phyloP scores from a whole-genome alignment of 1,140 invertebrate species.

The Gerris buenoi region DNA sequence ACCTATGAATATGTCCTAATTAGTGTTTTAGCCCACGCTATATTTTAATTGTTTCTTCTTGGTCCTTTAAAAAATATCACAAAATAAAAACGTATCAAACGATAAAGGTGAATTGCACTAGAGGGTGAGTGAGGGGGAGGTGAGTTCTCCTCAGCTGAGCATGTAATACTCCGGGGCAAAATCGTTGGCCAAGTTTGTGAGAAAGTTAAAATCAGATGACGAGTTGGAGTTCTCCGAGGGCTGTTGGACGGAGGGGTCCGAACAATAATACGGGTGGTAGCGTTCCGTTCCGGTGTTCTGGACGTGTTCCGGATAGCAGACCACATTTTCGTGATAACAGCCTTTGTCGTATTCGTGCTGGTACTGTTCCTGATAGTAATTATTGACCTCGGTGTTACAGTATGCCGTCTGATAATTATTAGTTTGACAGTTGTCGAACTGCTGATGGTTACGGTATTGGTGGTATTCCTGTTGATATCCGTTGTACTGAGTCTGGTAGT shows the following conservation, averaged over 20 bases:
- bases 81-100: not conserved
- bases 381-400: slow-evolving; percentile 8
- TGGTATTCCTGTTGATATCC: slow-evolving; percentile 18
- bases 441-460: slow-evolving; percentile 18
- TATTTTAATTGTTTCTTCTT: not conserved
- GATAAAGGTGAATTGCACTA: not conserved
- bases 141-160: slow-evolving; percentile 39
- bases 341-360: slow-evolving; percentile 13
- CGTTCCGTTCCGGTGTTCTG: slow-evolving; percentile 22
- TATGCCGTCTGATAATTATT: slow-evolving; percentile 2
- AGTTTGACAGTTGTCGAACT: not conserved
- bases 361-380: slow-evolving; percentile 13
- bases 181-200: slow-evolving; percentile 77
- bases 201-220: slow-evolving; percentile 80
- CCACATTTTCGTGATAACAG: slow-evolving; percentile 19
- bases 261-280: slow-evolving; percentile 48
- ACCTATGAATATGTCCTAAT: too few relatives aligned
- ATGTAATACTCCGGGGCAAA: slow-evolving; percentile 84
- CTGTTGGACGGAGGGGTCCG: slow-evolving; percentile 29
- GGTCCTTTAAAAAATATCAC: not conserved
- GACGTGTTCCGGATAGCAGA: not conserved
- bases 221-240: slow-evolving; percentile 65
- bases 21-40: not conserved
- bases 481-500: slow-evolving; percentile 27
- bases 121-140: not conserved